phyloP scores from a whole-genome alignment of 1,140 invertebrate species.

The Marisa cornuarietis region DNA sequence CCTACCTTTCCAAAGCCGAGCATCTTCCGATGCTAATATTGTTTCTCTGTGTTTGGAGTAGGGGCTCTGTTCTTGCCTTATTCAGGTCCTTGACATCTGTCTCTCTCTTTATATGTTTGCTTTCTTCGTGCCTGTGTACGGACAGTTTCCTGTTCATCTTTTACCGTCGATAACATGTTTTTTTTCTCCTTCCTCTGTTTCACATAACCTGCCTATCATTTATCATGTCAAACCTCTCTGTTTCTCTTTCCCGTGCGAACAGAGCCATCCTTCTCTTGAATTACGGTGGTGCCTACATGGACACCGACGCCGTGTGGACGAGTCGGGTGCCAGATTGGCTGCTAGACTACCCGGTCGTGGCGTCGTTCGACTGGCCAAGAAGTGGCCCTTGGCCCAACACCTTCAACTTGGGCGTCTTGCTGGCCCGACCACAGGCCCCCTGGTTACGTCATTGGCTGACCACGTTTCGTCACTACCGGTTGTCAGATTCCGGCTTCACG shows the following conservation, averaged over 20 bases:
- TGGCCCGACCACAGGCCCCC: conserved; percentile 25
- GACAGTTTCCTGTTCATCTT: neutral
- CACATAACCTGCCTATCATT: neutral
- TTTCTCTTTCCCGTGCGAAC: neutral
- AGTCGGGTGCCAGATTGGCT: conserved; percentile 23
- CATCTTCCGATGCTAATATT: too few relatives aligned
- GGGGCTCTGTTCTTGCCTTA: too few relatives aligned
- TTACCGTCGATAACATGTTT: neutral
- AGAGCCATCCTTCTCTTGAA: conserved; percentile 16
- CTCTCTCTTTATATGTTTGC: neutral
- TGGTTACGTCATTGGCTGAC: conserved; percentile 25
- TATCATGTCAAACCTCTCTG: neutral
- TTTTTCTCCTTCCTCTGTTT: neutral
- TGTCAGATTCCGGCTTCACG: conserved; percentile 23
- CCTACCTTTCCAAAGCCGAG: too few relatives aligned
- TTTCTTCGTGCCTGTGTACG: neutral
- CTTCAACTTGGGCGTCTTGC: conserved; percentile 29
- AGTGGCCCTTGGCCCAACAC: conserved; percentile 20
- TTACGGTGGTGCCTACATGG: conserved; percentile 29
- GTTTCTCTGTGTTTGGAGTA: too few relatives aligned
- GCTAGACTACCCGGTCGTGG: conserved; percentile 23
- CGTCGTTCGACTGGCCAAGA: conserved; percentile 24
- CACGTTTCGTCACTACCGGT: conserved; percentile 17
- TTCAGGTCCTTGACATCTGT: neutral
- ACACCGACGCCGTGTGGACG: conserved; percentile 33